Evolutionary conservation across 2,797 vertebrate species (phyloP), one percentile per base, ranked within the genome.

Genomic region (Apogon talboti): DNA sequence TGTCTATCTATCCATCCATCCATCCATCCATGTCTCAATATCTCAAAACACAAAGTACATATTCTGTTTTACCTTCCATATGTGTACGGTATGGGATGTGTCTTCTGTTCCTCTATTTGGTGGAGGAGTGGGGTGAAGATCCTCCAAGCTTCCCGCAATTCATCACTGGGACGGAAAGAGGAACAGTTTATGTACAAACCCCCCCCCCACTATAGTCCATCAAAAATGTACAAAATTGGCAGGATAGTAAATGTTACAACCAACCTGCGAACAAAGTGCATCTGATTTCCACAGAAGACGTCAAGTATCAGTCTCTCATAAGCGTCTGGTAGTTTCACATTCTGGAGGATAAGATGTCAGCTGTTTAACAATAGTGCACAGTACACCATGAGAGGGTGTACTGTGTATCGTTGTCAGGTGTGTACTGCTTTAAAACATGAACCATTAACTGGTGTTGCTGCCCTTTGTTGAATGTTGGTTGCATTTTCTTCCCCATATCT

Each of bases 91-190:
- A 94, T 84, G 1, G 96, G 96, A 1, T 47, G 76, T 0, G 46
- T 86, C 78, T 91, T 95, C 62, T 95, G 92, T 1, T 14, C 46
- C 65, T 98, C 95, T 0, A 96, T 94, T 66, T 92, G 87, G 81
- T 97, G 95, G 47, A 98, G 94, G 50, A 98, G 90, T 0, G 95
- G 96, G 6, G 96, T 98, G 75, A 98, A 95, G 72, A 98, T 96
- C 55, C 95, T 94, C 96, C 96, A 97, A 58, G 96, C 96, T 84
- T 98, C 96, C 35, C 76, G 92, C 60, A 98, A 86, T 88, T 97
- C 96, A 55, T 98, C 96, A 53, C 96, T 96, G 73, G 15, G 9
- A 46, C 4, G 76, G 18, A 54, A 30, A 55, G 9, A 49, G 38
- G 11, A 47, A 9, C 15, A 41, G 33, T 24, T n/a, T n/a, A n/a